phyloP scores from a whole-genome alignment of 2,888 invertebrate genomes.

The Pammene fasciana region DNA sequence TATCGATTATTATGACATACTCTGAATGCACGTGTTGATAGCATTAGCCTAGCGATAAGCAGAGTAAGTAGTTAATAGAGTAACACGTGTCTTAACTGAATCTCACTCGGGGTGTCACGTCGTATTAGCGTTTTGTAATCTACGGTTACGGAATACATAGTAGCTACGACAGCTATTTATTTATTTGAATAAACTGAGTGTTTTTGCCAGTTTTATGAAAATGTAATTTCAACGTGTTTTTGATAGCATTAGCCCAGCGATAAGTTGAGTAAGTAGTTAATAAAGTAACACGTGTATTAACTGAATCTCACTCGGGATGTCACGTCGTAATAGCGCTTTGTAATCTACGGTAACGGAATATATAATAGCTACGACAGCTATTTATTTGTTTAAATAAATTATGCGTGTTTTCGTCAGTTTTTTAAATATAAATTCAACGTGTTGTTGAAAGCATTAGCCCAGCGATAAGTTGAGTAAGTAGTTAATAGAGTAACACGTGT shows the following conservation, averaged over 20 bases:
- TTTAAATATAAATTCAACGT: too few species aligned
- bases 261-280: constrained; percentile 1
- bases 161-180: not conserved
- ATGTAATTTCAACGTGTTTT: too few species aligned
- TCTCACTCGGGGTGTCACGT: not conserved
- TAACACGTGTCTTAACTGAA: constrained; percentile 5
- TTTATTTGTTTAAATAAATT: too few species aligned
- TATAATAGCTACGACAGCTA: not conserved
- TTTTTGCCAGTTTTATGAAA: too few species aligned
- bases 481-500: constrained; percentile 11
- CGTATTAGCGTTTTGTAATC: not conserved
- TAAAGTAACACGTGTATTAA: constrained; percentile 10
- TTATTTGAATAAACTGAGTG: too few species aligned
- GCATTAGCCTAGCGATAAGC: not conserved
- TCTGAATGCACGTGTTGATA: constrained; percentile 22
- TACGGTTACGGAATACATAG: not conserved
- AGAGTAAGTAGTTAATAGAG: not conserved
- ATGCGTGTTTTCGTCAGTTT: too few species aligned
- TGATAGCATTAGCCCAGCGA: not conserved
- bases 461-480: not conserved
- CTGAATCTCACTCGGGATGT: not conserved
- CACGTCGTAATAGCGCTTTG: not conserved
- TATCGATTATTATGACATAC: not conserved
- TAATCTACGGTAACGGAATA: not conserved
- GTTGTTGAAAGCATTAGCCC: too few species aligned